Conservation (phyloP, 2,888 invertebrate species). For the Taphrorychus bicolor region DNA sequence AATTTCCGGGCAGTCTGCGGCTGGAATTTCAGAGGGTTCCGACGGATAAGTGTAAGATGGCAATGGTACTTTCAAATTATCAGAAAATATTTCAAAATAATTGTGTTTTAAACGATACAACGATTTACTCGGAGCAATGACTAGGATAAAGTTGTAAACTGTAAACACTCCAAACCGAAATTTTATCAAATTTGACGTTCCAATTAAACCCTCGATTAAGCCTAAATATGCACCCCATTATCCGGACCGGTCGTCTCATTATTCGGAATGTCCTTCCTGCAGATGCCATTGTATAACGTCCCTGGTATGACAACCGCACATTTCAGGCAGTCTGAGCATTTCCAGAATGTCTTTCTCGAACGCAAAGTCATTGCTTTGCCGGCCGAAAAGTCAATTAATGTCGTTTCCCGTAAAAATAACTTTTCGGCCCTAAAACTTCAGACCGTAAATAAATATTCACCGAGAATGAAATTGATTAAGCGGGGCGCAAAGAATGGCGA, state of each 20-base stretch:
- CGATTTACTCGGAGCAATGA: not conserved
- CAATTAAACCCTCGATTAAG: conserved; percentile 36
- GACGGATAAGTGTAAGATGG: not conserved
- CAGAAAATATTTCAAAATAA: not conserved
- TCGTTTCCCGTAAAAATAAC: not conserved
- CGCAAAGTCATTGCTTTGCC: too few species aligned
- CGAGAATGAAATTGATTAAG: conserved; percentile 21
- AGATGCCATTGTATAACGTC: conserved; percentile 27
- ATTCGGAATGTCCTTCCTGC: conserved; percentile 27
- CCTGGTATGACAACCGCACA: conserved; percentile 25
- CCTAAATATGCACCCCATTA: conserved; percentile 37
- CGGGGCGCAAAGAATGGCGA: conserved; percentile 19
- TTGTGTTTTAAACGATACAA: not conserved
- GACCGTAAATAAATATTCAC: not conserved
- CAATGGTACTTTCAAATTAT: not conserved
- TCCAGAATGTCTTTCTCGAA: not conserved
- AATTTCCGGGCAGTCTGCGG: conserved; percentile 14
- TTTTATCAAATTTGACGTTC: conserved; percentile 27
- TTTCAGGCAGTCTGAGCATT: conserved; percentile 7
- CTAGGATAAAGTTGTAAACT: not conserved
- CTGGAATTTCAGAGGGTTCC: conserved; percentile 2
- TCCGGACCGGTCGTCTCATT: conserved; percentile 30
- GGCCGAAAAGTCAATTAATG: not conserved
- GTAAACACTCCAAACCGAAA: not conserved
- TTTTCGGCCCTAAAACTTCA: not conserved